Percentiles rank a stretch among this genome's conserved stretches.
phyloP scores from a whole-genome alignment of 2,113 vertebrate genomes.

The Gulo gulo region DNA sequence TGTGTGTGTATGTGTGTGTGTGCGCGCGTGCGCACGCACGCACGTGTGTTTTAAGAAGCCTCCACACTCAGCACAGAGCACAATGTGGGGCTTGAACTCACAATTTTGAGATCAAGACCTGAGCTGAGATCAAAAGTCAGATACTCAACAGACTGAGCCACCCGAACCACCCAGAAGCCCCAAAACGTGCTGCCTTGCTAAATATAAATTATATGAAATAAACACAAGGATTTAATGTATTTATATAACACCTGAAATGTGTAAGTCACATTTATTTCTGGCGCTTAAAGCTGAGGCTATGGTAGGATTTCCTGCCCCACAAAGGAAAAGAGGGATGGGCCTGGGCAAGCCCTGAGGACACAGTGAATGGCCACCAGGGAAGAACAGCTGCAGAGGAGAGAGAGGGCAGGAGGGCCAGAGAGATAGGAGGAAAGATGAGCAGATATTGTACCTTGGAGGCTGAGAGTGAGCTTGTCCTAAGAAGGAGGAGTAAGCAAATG shows the following conservation, averaged over 20 bases:
- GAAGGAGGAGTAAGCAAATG: background rate
- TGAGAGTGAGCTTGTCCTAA: background rate
- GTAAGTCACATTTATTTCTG: background rate
- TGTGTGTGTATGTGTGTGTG: background rate
- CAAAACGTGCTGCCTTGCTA: background rate
- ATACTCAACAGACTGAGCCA: background rate
- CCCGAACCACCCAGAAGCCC: background rate
- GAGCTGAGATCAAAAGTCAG: background rate
- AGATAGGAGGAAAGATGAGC: background rate
- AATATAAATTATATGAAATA: background rate
- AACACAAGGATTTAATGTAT: background rate
- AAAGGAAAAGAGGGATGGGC: background rate
- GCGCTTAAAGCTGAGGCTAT: background rate
- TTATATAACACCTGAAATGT: background rate
- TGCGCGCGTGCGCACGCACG: no score
- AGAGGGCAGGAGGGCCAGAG: no score
- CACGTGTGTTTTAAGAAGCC: background rate
- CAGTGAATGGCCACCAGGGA: background rate
- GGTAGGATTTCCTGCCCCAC: background rate
- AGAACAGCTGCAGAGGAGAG: background rate
- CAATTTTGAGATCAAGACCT: background rate
- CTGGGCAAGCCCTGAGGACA: background rate
- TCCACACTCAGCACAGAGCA: background rate
- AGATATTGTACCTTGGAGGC: background rate
- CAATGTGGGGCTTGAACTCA: background rate